These are phyloP conservation scores for Hylaeus anthracinus DNA, from an alignment of 1,140 invertebrate species.

Conservation along the genomic window DNA sequence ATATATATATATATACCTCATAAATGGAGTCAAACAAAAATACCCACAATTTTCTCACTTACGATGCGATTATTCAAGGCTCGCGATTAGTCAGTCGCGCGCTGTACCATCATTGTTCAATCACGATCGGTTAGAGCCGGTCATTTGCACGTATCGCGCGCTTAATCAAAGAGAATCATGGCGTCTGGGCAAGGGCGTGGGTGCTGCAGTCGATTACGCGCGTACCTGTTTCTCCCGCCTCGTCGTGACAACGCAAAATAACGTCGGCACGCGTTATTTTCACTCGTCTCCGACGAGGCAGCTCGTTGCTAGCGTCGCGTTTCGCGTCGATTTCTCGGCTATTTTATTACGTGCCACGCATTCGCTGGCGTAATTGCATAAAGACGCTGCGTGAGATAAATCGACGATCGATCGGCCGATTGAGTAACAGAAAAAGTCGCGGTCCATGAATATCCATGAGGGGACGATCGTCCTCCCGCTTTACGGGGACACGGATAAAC, in stretches of 20 bases:
- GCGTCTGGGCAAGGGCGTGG: constrained; percentile 9
- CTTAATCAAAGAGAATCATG: constrained; percentile 22
- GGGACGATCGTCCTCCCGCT: background rate
- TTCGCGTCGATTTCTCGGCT: constrained; percentile 43
- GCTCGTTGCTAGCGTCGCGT: constrained; percentile 17
- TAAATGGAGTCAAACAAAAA: no score
- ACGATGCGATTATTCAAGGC: no score
- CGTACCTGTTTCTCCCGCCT: no score
- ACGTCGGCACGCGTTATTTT: constrained; percentile 13
- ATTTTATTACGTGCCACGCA: constrained; percentile 45
- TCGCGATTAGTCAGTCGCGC: no score
- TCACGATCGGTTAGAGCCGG: background rate
- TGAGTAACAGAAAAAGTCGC: constrained; percentile 48
- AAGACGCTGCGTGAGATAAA: constrained; percentile 49
- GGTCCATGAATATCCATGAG: constrained; percentile 43
- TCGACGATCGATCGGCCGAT: constrained; percentile 28
- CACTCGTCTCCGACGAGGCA: background rate
- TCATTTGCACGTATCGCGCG: background rate
- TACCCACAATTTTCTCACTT: no score
- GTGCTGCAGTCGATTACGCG: constrained; percentile 26
- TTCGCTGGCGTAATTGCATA: constrained; percentile 40
- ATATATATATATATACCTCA: no score
- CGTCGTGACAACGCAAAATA: background rate
- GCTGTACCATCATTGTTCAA: no score
- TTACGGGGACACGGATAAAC: background rate